Evolutionary conservation across 2,888 invertebrate species (phyloP).

Genomic region (Meganola albula): DNA sequence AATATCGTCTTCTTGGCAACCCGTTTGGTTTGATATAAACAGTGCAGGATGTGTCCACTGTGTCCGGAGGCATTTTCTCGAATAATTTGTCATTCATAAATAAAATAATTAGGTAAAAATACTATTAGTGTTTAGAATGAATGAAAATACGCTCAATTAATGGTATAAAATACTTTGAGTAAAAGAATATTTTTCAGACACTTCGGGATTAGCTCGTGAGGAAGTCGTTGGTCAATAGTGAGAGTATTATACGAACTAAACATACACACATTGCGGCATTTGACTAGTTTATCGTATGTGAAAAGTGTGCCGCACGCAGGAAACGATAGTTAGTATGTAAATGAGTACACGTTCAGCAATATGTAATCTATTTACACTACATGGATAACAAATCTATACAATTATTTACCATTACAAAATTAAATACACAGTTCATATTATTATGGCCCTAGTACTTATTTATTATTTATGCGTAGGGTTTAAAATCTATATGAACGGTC

Average conservation of each 20-base stretch:
- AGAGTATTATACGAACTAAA: no score
- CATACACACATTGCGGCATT: no score
- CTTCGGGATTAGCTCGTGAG: constrained; percentile 20
- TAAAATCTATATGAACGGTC: no score
- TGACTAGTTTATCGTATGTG: constrained; percentile 51
- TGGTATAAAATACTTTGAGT: background rate
- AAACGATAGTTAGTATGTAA: constrained; percentile 59
- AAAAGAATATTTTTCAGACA: no score
- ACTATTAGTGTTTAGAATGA: background rate
- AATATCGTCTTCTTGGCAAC: constrained; percentile 43
- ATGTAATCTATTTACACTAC: constrained; percentile 19
- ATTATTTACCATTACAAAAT: constrained; percentile 19
- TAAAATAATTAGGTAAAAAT: constrained; percentile 2
- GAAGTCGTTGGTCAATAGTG: no score
- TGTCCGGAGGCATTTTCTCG: no score
- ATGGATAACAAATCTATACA: constrained; percentile 25
- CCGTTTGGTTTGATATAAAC: constrained; percentile 25
- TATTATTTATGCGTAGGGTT: no score
- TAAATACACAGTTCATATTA: no score
- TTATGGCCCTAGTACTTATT: no score
- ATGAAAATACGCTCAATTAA: background rate
- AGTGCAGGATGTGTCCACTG: constrained; percentile 23
- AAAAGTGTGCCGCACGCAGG: constrained; percentile 61
- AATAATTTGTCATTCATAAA: constrained; percentile 37
- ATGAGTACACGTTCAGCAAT: constrained; percentile 36